These are phyloP conservation scores for Gopherus evgoodei DNA, from an alignment of 2,113 vertebrate genomes.

Conservation along the genomic window DNA sequence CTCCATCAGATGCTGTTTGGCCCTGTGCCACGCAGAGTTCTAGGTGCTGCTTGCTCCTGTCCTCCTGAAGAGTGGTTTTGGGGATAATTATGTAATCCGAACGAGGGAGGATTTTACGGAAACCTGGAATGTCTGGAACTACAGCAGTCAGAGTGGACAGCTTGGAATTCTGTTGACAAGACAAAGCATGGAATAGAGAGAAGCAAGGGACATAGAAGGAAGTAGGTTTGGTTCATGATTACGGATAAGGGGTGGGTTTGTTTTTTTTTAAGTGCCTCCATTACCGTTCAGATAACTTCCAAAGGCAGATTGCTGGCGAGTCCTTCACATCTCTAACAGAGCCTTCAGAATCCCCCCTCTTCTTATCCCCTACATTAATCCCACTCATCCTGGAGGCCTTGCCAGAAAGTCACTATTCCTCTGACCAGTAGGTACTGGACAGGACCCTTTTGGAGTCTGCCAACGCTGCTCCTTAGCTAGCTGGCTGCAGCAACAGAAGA, in stretches of 20 bases:
- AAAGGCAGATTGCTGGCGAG: neutral
- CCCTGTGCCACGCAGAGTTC: constrained; percentile 79
- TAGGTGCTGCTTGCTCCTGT: constrained; percentile 76
- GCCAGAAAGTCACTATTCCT: neutral
- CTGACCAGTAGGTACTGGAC: accelerated
- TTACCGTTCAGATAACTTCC: neutral
- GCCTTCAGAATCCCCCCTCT: neutral
- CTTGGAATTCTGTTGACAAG: constrained; percentile 77
- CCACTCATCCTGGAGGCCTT: neutral
- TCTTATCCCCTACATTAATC: neutral
- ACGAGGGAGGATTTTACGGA: constrained; percentile 96
- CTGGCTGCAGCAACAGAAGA: neutral
- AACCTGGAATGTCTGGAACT: constrained; percentile 92
- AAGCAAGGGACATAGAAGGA: neutral
- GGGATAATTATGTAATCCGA: constrained; percentile 91
- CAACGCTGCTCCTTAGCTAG: accelerated
- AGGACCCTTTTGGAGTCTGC: neutral
- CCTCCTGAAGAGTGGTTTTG: constrained; percentile 82
- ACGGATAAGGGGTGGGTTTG: neutral
- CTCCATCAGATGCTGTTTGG: constrained; percentile 61
- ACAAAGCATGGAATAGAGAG: neutral
- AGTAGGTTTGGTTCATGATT: neutral
- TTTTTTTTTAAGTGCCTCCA: neutral
- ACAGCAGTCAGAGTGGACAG: constrained; percentile 71
- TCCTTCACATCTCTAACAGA: neutral